Evolutionary conservation across 2,888 invertebrate species (phyloP), one percentile per base, ranked within the genome.

Genomic region (Labia minor): DNA sequence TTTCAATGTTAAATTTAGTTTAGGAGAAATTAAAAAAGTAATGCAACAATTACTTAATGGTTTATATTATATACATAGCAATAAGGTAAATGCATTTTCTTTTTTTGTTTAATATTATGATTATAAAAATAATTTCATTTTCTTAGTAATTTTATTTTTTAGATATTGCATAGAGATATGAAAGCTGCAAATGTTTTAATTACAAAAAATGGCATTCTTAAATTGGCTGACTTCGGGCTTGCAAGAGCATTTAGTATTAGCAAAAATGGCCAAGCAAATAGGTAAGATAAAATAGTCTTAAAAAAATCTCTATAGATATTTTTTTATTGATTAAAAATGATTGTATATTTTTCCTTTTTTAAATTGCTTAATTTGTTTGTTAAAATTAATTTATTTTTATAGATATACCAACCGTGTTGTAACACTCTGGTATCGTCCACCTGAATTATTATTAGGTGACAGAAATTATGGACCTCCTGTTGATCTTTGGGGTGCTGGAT

Each of bases 161-260:
- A 85, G 84, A 93, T 94, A 70, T 77, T 95, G 0, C 95, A 95
- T 75, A 83, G 96, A 72, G 99, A 99, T 74, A 97, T 99, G 97
- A 99, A 99, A 79, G 95, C 99, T 8, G 98, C 98, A 0, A 99
- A 99, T 80, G 95, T 99, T 26, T 81, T 99, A 14, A 94, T 99
- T 68, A 97, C 97, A 0, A 95, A 95, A 76, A 90, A 89, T 76
- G 99, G 96, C 0, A 86, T 92, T 1, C 77, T 99, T 0, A 99
- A 98, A 78, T 78, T 99, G 68, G 98, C 99, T 1, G 99, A 99
- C 80, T 99, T 99, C 79, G 99, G 99, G 67, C 80, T 99, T 68
- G 97, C 99, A 0, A 81, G 98, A 73, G 95, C 96, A 0, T 94
- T 95, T 76, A 95, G 94, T 77, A 85, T 88, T 18, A 88, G 87